These are phyloP conservation scores for Anniella stebbinsi DNA, from an alignment of 2,797 vertebrate species.

Conservation along the genomic window DNA sequence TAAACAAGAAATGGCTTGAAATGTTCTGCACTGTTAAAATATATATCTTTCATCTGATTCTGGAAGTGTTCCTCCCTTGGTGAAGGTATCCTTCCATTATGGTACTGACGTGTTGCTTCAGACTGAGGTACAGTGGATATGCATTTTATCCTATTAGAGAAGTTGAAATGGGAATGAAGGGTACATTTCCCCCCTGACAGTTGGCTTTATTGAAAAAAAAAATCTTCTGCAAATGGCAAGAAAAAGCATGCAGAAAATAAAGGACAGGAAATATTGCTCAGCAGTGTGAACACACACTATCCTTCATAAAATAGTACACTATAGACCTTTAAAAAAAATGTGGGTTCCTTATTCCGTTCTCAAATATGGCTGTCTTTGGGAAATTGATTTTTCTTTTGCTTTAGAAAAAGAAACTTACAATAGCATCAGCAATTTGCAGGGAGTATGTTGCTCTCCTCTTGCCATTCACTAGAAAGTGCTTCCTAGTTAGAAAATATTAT, in stretches of 20 bases:
- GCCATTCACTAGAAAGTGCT: background rate
- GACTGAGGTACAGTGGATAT: background rate
- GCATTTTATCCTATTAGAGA: background rate
- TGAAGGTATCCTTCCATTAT: slow-evolving; percentile 2
- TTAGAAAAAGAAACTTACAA: background rate
- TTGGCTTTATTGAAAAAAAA: background rate
- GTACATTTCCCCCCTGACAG: background rate
- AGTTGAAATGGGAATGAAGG: background rate
- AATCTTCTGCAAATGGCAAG: slow-evolving; percentile 2
- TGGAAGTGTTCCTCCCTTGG: background rate
- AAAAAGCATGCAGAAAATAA: background rate
- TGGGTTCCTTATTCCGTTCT: background rate
- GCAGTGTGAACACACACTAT: background rate
- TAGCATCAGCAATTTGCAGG: background rate
- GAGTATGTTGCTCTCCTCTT: background rate
- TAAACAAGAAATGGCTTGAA: slow-evolving; percentile 16
- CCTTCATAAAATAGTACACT: background rate
- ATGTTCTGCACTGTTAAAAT: background rate
- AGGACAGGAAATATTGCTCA: background rate
- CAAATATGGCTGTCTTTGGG: background rate
- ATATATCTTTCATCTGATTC: background rate
- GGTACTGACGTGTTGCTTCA: background rate
- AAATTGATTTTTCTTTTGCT: background rate
- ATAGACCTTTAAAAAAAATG: background rate
- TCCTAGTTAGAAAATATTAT: slow-evolving; percentile 3